Base-by-base conservation (phyloP, 2,113 vertebrate genomes). In the Bufo bufo region DNA sequence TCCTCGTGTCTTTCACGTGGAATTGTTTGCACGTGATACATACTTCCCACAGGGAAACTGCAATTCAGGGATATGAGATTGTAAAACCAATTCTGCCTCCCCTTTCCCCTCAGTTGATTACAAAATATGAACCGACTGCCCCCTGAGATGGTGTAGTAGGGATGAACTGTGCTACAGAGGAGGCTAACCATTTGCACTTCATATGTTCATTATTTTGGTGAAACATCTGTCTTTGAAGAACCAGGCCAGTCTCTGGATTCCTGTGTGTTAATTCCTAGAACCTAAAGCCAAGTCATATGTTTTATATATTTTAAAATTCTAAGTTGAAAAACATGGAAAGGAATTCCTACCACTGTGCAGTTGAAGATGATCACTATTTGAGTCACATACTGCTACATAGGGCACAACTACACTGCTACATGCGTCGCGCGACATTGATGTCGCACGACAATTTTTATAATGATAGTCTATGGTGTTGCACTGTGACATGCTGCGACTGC, bases 141-240 rank as follows among this genome's bases (percentile, higher is more conserved):
- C 17, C 3, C 10, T 10, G 10, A 3, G 16, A 47, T 19, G 1
- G 14, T 61, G 5, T 66, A 20, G 12, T 4, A 23, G 19, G 12
- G 19, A 19, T 52, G 7, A 20, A 61, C 23, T 6, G 5, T 14
- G 19, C 19, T 50, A 8, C 58, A 80, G 52, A 8, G 33, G 10
- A 43, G 33, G 20, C 5, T 43, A 20, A 33, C 59, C 43, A 63
- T 10, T 7, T 33, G 50, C 3, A 14, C 54, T 79, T 56, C 1
- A 23, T 58, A 33, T 78, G 33, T 49, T 63, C 14, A 47, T 63
- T 66, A 66, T 82, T 82, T 13, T 82, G 59, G 80, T 20, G 43
- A 66, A 82, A 82, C 79, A 63, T 63, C 79, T 82, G 79, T 63
- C 33, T 19, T 66, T 82, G 59, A 63, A 63, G 59, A 82, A 49